Base-by-base conservation (phyloP, 2,113 vertebrate species). In the Lophochroa leadbeateri region DNA sequence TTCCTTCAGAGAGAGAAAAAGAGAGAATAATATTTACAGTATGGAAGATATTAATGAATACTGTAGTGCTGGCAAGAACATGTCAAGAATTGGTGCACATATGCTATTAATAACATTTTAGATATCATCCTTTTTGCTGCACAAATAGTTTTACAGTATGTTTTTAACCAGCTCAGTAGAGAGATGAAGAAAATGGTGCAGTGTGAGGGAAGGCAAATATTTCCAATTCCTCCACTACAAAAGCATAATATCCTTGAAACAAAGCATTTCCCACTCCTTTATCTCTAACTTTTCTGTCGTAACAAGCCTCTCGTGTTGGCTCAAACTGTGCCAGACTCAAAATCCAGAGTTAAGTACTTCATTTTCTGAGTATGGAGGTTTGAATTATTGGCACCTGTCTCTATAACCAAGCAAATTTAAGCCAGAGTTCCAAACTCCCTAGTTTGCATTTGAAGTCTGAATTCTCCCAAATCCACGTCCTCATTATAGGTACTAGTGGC, bases 81-180 rank as follows among this genome's bases (percentile, higher is more conserved):
- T 3, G 8, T 24, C 52, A 88, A 78, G 50, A 90, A 95, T 19
- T 76, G 39, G 57, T 55, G 39, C 75, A 82, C 75, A 87, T 76
- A 61, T 68, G 70, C 67, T 94, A 68, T 69, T 79, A 64, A 69
- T 95, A 88, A 83, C 49, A 25, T 92, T 64, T 82, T 70, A 74
- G 37, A 61, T 74, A 80, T 44, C 20, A 60, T 65, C 21, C 8
- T 76, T 67, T 91, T 80, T 63, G 35, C 58, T 69, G 44, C 53
- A 75, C 21, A 77, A 47, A 74, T 61, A 80, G 10, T 28, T 88
- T 86, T 86, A 77, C 44, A 72, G 6, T 52, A 60, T 49, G 21
- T 53, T 93, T 97, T 90, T 65, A 90, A 79, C 57, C n/a, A 87
- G 23, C 47, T 79, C 86, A 92, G 27, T 17, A 90, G 63, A 77